phyloP scores from a whole-genome alignment of 2,797 vertebrate species.

The Falco rusticolus region DNA sequence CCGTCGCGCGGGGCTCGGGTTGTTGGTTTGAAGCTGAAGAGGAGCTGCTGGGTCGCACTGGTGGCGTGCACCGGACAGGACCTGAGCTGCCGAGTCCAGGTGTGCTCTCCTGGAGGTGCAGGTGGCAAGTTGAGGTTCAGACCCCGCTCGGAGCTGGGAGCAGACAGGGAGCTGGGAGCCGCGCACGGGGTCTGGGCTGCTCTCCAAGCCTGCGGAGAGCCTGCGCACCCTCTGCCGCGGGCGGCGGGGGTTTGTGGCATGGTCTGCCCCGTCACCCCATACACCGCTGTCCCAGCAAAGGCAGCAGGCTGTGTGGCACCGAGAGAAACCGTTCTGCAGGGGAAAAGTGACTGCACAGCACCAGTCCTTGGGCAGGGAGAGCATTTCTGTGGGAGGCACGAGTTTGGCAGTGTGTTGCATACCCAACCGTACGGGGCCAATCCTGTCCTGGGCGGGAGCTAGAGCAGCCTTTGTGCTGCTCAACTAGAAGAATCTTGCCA shows the following conservation, averaged over 20 bases:
- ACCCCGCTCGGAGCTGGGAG: neutral
- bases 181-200: neutral
- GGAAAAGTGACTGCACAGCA: neutral
- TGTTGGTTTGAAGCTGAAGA: neutral
- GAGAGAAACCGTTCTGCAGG: neutral
- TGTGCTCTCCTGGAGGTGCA: neutral
- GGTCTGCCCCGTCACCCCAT: neutral
- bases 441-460: neutral
- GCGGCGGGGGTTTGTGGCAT: neutral
- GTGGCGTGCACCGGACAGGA: neutral
- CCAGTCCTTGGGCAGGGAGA: neutral
- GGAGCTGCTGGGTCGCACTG: neutral
- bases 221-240: neutral
- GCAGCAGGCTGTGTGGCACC: accelerated
- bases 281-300: neutral
- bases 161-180: neutral
- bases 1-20: accelerated
- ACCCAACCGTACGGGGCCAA: neutral
- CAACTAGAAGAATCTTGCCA: constrained; percentile 15
- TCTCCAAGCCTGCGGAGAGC: neutral
- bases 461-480: neutral
- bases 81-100: neutral
- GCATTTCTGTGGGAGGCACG: neutral
- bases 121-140: neutral
- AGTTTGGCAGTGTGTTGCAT: neutral